Base-by-base conservation (phyloP, 2,797 vertebrate genomes). In the Schizopygopsis pylzovi region DNA sequence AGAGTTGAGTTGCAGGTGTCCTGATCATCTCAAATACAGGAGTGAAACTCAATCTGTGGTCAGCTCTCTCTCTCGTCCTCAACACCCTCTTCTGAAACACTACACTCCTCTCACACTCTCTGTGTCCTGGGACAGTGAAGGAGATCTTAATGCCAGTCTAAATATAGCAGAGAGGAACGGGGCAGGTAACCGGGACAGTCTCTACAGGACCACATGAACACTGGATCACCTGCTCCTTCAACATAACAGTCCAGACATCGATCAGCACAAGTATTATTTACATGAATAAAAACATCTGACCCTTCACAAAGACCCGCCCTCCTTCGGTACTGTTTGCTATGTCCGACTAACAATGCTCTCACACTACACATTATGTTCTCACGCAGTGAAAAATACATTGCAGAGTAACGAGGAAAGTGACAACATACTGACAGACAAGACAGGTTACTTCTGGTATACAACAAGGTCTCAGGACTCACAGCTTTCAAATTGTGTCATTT, bases 101-200 rank as follows among this genome's bases (percentile, higher is more conserved):
- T 85, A 70, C 65, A 67, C 63, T 28, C 63, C 65, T 84, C 79
- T 81, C 79, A 54, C 78, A 70, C 65, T 39, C 39, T 81, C 70
- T 72, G 22, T 75, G 43, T 49, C 67, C 83, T 83, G 18, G 72
- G 72, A 82, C 78, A 28, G 49, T 41, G 79, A 80, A 76, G 33
- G 20, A 76, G 77, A 87, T 87, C 73, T 49, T 78, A 78, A 89
- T 33, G 39, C 3, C 71, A 73, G 83, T 84, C 82, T 82, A 88
- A 70, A 79, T 89, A 75, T 85, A 85, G 79, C 73, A 10, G 7
- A 75, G 41, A 33, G 63, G 28, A 89, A 76, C 61, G 10, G 54
- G 68, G 59, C 59, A 47, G 39, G 68, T 65, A 67, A 78, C 76
- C 47, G 41, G n/a, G 70, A 77, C 45, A 25, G 76, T 37, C 52